Base-by-base conservation (phyloP, 2,888 invertebrate species). In the Pterostichus niger region DNA sequence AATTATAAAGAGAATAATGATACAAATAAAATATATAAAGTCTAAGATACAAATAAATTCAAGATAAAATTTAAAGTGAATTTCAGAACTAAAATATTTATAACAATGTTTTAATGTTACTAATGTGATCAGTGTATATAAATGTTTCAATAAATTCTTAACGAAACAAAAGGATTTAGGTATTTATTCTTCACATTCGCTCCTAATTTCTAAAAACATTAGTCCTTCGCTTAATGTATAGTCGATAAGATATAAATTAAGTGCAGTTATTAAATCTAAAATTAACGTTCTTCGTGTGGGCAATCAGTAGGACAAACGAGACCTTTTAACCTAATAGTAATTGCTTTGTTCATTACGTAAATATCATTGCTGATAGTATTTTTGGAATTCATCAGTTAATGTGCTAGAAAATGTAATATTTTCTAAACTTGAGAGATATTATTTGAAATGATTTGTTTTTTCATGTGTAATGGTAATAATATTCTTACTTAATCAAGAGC, bases 111-210 rank as follows among this genome's bases (percentile, higher is more conserved):
- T 79, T 46, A 49, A 79, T 64, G 79, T 79, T 79, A 61, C 59
- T 11, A 79, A 79, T 79, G 79, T 79, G 79, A 79, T 79, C 79
- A 64, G 64, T 79, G 79, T 79, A 79, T 79, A 79, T 79, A 79
- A 33, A 79, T 79, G 79, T 79, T 64, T 79, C 64, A 79, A 79
- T 79, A 79, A 79, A 79, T 79, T 79, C 64, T 79, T 79, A 52
- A 79, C 17, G 46, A 79, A 79, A 79, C 6, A 6, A 77, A 54
- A 40, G 35, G 40, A 7, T 0, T 77, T 40, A 40, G 3, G 2
- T 24, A 15, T 54, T 77, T 77, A 56, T 6, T 75, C 35, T 33
- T 33, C 6, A 11, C 11, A 24, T 10, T 59, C 31, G 24, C 24
- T 24, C 24, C 24, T 24, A 3, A 24, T 24, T 24, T 24, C 24